Evolutionary conservation across 2,797 vertebrate genomes (phyloP).

Genomic region (Acanthiza pusilla): DNA sequence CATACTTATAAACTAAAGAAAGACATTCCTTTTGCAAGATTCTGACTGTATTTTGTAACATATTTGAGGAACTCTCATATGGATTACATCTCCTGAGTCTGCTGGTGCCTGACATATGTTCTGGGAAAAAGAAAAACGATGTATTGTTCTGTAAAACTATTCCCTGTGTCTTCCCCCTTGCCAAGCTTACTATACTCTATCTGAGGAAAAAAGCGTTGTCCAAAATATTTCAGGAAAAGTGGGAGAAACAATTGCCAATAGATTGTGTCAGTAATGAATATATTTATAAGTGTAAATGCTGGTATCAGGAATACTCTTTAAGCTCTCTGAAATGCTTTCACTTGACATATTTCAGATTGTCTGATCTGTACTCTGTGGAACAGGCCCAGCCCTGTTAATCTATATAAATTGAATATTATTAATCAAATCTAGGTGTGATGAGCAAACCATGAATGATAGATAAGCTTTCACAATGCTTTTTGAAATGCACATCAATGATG

Average conservation of each 20-base stretch:
- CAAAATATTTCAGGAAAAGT: constrained; percentile 1
- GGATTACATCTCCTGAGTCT: constrained; percentile 24
- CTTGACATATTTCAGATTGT: neutral
- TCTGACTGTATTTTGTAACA: neutral
- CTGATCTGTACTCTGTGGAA: neutral
- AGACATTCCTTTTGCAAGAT: neutral
- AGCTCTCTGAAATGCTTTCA: neutral
- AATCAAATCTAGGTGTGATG: neutral
- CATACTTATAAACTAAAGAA: neutral
- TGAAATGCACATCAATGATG: neutral
- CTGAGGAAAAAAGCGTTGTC: neutral
- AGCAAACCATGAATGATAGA: neutral
- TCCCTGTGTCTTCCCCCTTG: neutral
- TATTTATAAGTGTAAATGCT: neutral
- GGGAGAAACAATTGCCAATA: neutral
- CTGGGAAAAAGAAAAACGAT: constrained; percentile 20
- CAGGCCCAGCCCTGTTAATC: neutral
- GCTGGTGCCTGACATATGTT: constrained; percentile 29
- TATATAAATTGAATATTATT: neutral
- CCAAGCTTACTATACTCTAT: neutral
- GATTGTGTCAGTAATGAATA: neutral
- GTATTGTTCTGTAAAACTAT: constrained; percentile 31
- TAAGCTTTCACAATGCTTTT: neutral
- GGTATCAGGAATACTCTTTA: neutral
- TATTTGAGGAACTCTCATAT: constrained; percentile 14